A percentile compares a stretch with the other conserved stretches of the same genome.
These are phyloP conservation scores for Fistularia tabacaria DNA, from an alignment of 2,797 vertebrate species.

Conservation along the genomic window DNA sequence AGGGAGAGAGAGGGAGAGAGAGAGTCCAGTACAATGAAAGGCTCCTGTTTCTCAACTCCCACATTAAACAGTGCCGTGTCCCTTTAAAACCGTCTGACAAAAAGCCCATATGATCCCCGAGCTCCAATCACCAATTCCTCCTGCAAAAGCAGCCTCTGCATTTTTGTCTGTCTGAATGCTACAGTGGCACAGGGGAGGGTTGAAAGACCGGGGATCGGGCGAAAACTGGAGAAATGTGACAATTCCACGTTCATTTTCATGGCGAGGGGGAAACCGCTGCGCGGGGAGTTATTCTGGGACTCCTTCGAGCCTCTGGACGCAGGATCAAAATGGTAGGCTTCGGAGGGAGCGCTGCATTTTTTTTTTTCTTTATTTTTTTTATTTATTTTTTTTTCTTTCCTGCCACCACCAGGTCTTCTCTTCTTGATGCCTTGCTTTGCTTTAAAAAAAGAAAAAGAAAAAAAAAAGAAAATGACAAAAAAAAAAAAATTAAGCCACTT, in stretches of 20 bases:
- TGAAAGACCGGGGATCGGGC: slow-evolving; percentile 39
- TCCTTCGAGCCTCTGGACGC: slow-evolving; percentile 81
- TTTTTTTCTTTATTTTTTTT: slow-evolving; percentile 47
- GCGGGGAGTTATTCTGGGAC: slow-evolving; percentile 77
- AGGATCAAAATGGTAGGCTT: slow-evolving; percentile 88
- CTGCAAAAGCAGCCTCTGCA: slow-evolving; percentile 81
- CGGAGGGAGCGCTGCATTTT: slow-evolving; percentile 68
- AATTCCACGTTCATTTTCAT: slow-evolving; percentile 74
- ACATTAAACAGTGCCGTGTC: slow-evolving; percentile 72
- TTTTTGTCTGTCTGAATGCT: slow-evolving; percentile 78
- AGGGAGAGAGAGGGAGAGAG: neutral
- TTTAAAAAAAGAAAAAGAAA: too few species aligned
- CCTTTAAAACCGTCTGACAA: slow-evolving; percentile 85
- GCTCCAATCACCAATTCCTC: slow-evolving; percentile 85
- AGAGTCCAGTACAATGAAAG: slow-evolving; percentile 28
- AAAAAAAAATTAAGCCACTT: slow-evolving; percentile 57
- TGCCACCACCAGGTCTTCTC: slow-evolving; percentile 23
- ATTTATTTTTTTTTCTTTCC: slow-evolving; percentile 40
- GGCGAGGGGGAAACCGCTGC: slow-evolving; percentile 76
- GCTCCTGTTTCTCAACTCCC: slow-evolving; percentile 33
- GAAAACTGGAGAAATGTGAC: slow-evolving; percentile 75
- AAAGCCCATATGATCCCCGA: slow-evolving; percentile 86
- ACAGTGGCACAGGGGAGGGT: slow-evolving; percentile 70
- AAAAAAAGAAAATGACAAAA: too few species aligned
- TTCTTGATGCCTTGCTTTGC: slow-evolving; percentile 70